Percentiles rank a stretch among this genome's conserved stretches.
Evolutionary conservation across 1,140 invertebrate genomes (phyloP).

Genomic region (Littorina saxatilis): DNA sequence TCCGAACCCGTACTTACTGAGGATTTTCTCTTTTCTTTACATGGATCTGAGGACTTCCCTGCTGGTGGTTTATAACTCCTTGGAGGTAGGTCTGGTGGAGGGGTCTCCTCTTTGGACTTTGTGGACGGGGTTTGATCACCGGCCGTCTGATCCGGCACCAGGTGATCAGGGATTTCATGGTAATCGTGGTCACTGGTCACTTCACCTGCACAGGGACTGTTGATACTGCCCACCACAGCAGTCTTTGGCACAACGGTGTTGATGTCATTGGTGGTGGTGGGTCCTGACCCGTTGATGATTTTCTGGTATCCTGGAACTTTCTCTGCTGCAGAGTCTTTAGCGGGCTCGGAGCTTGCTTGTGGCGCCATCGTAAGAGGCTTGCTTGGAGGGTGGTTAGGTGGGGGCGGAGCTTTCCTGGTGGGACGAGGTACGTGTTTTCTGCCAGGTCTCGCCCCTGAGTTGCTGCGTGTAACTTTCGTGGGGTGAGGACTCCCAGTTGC

Average conservation of each 20-base stretch:
- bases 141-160: not conserved
- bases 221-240: constrained; percentile 7
- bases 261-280: not conserved
- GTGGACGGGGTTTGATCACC: not conserved
- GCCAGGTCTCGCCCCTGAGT: constrained; percentile 3
- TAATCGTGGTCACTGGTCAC: constrained; percentile 46
- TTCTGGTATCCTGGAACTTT: constrained; percentile 1
- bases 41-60: not conserved
- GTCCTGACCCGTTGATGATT: constrained; percentile 1
- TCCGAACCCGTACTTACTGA: too few relatives aligned
- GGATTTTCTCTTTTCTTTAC: not conserved
- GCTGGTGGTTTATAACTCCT: constrained; percentile 33
- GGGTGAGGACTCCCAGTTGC: not conserved
- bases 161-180: constrained; percentile 54
- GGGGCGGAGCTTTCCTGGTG: constrained; percentile 47
- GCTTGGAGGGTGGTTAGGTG: constrained; percentile 36
- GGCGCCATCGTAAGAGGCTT: constrained; percentile 26
- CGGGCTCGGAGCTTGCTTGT: not conserved
- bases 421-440: constrained; percentile 39
- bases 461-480: not conserved
- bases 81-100: constrained; percentile 56
- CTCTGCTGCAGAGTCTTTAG: not conserved
- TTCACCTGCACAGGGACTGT: not conserved
- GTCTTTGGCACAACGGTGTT: constrained; percentile 1
- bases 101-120: constrained; percentile 38